Percentiles rank a stretch among this genome's conserved stretches.
Evolutionary conservation across 2,797 vertebrate species (phyloP).

Genomic region (Enteromius unitaeniatus): DNA sequence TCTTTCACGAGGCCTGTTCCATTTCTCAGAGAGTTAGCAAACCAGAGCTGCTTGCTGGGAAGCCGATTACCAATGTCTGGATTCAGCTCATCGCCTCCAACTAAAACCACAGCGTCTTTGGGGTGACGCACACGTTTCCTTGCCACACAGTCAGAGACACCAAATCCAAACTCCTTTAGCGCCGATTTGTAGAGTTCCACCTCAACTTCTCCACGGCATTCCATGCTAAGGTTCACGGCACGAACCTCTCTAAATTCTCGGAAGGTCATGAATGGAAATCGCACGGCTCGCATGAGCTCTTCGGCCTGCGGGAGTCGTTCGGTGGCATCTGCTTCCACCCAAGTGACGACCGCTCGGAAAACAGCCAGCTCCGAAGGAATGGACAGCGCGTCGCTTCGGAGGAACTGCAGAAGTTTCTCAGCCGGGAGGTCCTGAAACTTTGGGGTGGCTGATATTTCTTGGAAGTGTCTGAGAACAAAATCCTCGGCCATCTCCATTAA

Average conservation of each 20-base stretch:
- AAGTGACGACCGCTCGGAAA: constrained; percentile 82
- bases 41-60: constrained; percentile 84
- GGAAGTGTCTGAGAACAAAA: constrained; percentile 85
- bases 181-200: constrained; percentile 74
- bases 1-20: constrained; percentile 81
- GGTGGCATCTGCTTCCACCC: constrained; percentile 80
- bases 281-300: constrained; percentile 80
- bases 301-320: constrained; percentile 74
- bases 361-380: constrained; percentile 84
- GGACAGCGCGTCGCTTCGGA: constrained; percentile 80
- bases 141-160: constrained; percentile 63
- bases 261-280: constrained; percentile 91
- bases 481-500: constrained; percentile 80
- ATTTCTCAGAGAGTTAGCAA: constrained; percentile 82
- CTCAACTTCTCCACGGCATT: constrained; percentile 66
- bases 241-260: constrained; percentile 86
- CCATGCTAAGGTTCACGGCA: constrained; percentile 78
- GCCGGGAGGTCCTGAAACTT: constrained; percentile 84
- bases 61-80: constrained; percentile 74
- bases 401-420: constrained; percentile 78
- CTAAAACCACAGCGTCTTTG: constrained; percentile 81
- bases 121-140: constrained; percentile 77
- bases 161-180: constrained; percentile 73
- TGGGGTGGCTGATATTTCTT: constrained; percentile 76
- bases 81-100: constrained; percentile 85